Conservation (phyloP, 1,140 invertebrate species). For the Micrasema minimum region DNA sequence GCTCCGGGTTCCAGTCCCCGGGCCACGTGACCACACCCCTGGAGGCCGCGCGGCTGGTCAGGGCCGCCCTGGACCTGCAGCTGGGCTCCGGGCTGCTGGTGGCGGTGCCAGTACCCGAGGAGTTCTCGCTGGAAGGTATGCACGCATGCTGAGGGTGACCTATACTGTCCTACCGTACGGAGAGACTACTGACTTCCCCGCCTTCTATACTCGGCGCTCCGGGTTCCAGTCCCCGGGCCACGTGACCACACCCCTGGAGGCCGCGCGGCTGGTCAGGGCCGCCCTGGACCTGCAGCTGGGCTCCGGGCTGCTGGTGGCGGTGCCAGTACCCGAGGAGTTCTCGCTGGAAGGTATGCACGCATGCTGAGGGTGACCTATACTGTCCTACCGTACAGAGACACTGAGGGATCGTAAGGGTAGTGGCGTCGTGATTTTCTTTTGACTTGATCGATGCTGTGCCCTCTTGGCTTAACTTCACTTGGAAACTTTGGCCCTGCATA, state of each 20-base stretch:
- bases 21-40: conserved; percentile 70
- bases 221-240: conserved; percentile 77
- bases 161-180: too few relatives aligned
- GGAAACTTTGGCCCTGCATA: too few relatives aligned
- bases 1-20: conserved; percentile 78
- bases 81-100: conserved; percentile 86
- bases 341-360: conserved; percentile 73
- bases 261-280: conserved; percentile 76
- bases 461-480: too few relatives aligned
- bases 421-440: too few relatives aligned
- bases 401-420: too few relatives aligned
- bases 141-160: too few relatives aligned
- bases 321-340: conserved; percentile 85
- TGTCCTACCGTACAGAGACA: too few relatives aligned
- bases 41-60: conserved; percentile 81
- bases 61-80: conserved; percentile 67
- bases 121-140: conserved; percentile 72
- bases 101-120: conserved; percentile 89
- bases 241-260: conserved; percentile 71
- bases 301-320: conserved; percentile 89
- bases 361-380: too few relatives aligned
- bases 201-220: conserved; percentile 90
- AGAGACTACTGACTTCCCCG: conserved; percentile 76
- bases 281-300: conserved; percentile 71
- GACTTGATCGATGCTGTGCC: too few relatives aligned